Base-by-base conservation (phyloP, 2,888 invertebrate species). In the Spilosoma lubricipeda region DNA sequence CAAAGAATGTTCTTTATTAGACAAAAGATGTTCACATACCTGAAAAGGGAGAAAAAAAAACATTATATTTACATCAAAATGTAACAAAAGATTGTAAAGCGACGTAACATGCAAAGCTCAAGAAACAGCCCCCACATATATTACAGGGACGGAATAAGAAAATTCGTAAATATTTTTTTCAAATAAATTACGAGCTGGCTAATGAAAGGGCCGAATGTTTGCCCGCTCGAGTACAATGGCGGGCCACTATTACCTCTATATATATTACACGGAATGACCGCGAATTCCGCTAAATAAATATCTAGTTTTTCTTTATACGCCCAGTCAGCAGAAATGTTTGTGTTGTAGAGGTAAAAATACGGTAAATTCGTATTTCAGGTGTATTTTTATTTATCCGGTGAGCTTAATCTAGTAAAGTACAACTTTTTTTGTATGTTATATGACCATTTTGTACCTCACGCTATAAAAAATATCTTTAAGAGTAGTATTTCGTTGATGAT, bases 271-370 rank as follows among this genome's bases (percentile, higher is more conserved):
- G 80, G 82, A 91, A 91, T 89, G 88, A 88, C 91, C 90, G 85
- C 88, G 82, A 88, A 86, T 90, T 90, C 88, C 83, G 82, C 85
- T 84, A 84, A 88, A 90, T 89, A 90, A 90, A 90, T 90, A 90
- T 85, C 66, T 75, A 73, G 80, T 82, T 80, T 81, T 84, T 82
- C 83, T 81, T 83, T 83, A 82, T 79, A 77, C 70, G 79, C 74
- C 83, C 73, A 73, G 88, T 87, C 81, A 82, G 86, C 71, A 71
- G 64, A 65, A 71, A 59, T 79, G 77, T 76, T 71, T 71, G 45
- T 71, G 63, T 71, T 48, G 76, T 70, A 67, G 63, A 75, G 71
- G 69, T 80, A 76, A 75, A 84, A 84, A 75, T 39, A 56, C 73
- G 68, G 71, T 75, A 74, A 75, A 76, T 82, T 80, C 76, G 77